Base-by-base conservation (phyloP, 2,888 invertebrate genomes). In the Calliopum simillimum region DNA sequence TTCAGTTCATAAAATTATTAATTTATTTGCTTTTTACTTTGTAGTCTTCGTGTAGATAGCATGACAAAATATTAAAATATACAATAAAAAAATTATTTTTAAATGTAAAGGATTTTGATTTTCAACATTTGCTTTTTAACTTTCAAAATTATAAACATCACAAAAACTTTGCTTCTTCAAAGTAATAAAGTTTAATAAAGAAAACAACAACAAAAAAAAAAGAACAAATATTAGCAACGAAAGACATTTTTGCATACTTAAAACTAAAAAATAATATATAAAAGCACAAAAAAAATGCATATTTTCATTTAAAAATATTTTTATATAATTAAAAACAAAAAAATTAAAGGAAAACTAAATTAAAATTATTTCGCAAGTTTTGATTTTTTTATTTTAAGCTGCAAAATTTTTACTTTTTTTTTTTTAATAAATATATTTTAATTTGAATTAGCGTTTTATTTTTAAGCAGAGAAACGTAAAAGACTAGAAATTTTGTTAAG, bases 191-290 rank as follows among this genome's bases (percentile, higher is more conserved):
- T n/a, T n/a, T n/a, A n/a, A 67, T 68, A 70, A 71, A 71, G 41
- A 71, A 74, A 71, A 71, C 58, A 67, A 72, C 69, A 74, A 71
- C 72, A 72, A 72, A 65, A 72, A 71, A 70, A 65, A 69, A 72
- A 72, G 51, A 70, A 70, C 13, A 71, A 66, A 66, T 64, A 59
- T 64, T 21, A 67, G 23, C 63, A 70, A 73, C 3, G 62, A 59
- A 65, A 49, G 55, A 68, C 41, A 33, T 33, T 33, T 33, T 33
- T 23, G 19, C n/a, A 58, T 69, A n/a, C n/a, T n/a, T n/a, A 8
- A 56, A 64, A 46, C 64, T 59, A 44, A 59, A 59, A 19, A n/a
- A n/a, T n/a, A n/a, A 66, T 16, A 33, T 19, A 62, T 58, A 51
- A 49, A 53, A 64, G 19, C 5, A 33, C 33, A 33, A 33, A 33